Base-by-base conservation (phyloP, 2,113 vertebrate genomes). In the Apteryx mantelli region DNA sequence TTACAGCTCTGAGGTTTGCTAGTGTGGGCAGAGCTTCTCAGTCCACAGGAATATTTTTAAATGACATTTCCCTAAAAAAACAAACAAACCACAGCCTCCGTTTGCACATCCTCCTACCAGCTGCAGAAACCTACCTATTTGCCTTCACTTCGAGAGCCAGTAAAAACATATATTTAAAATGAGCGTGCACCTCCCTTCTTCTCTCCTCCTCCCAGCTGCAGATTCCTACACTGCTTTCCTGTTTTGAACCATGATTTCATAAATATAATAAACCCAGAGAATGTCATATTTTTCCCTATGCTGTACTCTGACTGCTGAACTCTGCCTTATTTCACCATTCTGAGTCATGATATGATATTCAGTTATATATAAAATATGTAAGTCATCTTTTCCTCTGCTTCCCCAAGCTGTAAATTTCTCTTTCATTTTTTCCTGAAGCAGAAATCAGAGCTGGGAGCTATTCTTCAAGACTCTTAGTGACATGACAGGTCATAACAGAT, bases 61-160 rank as follows among this genome's bases (percentile, higher is more conserved):
- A 93, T 91, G 69, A 79, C 65, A 88, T 93, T 96, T 96, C 58
- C 78, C 70, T 95, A 92, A 91, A 97, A 89, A 84, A 79, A 0
- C 26, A 89, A 97, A 80, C 22, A 36, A 95, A 55, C 46, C 60
- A 81, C 53, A 93, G 38, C 34, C 74, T 93, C 5, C 36, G 89
- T 96, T 91, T 86, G 74, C 68, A 94, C 66, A 89, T 79, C 91
- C 80, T 93, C 80, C 93, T 92, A 87, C 85, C 53, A 81, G 70
- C 52, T 91, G 82, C 64, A 96, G 92, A 94, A 96, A 92, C n/a
- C 91, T 81, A 83, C 50, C 82, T 91, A 42, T 73, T 87, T 93
- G 70, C 24, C 66, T 70, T 50, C 36, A 73, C 66, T 96, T 92
- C 30, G 60, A 89, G 16, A 66, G 66, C 30, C 75, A 93, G 68